These are phyloP conservation scores for Gymnothorax javanicus DNA, from an alignment of 2,797 vertebrate genomes.

Conservation along the genomic window DNA sequence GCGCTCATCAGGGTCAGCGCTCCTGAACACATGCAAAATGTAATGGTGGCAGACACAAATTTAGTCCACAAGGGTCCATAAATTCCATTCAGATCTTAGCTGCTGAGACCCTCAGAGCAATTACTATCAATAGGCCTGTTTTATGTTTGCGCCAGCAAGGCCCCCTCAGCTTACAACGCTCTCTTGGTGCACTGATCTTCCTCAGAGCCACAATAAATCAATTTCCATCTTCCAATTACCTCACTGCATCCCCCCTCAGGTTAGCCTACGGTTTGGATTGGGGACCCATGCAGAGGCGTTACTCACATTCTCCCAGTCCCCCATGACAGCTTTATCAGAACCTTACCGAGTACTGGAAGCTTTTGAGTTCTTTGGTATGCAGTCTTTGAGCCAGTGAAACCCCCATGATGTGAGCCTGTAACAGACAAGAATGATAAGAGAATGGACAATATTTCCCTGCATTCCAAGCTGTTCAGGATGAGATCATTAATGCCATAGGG, in stretches of 20 bases:
- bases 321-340: neutral
- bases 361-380: neutral
- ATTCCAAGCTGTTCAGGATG: neutral
- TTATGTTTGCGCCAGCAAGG: constrained; percentile 69
- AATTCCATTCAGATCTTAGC: constrained; percentile 59
- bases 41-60: constrained; percentile 51
- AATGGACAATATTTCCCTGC: neutral
- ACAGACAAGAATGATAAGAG: neutral
- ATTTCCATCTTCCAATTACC: constrained; percentile 69
- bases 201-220: constrained; percentile 79
- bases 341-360: neutral
- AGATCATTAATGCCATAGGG: neutral
- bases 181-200: constrained; percentile 73
- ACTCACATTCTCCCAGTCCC: constrained; percentile 43
- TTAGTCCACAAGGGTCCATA: constrained; percentile 57
- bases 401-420: neutral
- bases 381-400: neutral
- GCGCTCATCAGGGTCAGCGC: neutral
- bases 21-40: constrained; percentile 12
- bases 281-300: constrained; percentile 35
- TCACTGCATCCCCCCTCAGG: constrained; percentile 34
- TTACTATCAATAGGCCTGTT: constrained; percentile 70
- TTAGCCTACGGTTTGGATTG: constrained; percentile 33
- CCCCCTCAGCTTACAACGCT: constrained; percentile 38
- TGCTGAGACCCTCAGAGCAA: constrained; percentile 70